Evolutionary conservation across 1,140 invertebrate species (phyloP).

Genomic region (Octopus bimaculoides): DNA sequence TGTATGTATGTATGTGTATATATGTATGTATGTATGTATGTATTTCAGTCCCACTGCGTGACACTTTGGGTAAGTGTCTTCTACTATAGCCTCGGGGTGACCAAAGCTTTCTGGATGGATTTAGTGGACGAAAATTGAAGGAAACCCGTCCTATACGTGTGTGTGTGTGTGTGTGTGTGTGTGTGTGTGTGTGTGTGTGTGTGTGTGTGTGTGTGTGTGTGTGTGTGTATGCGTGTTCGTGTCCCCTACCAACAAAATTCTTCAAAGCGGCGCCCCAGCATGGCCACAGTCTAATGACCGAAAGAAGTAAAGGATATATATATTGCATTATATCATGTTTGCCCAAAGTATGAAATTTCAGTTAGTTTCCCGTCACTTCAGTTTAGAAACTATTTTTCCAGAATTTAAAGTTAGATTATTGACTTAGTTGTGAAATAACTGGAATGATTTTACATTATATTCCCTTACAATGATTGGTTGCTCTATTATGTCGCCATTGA

Average conservation of each 20-base stretch:
- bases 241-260: background rate
- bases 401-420: too few species aligned
- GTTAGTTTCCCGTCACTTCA: too few species aligned
- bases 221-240: constrained; percentile 1
- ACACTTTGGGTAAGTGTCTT: background rate
- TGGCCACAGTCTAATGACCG: too few species aligned
- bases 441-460: too few species aligned
- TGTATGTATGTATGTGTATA: background rate
- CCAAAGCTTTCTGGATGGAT: background rate
- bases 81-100: background rate
- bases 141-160: background rate
- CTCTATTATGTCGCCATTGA: too few species aligned
- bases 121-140: background rate
- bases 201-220: constrained; percentile 13
- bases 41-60: background rate
- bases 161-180: constrained; percentile 18
- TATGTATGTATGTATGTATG: background rate
- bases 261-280: too few species aligned
- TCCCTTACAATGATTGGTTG: too few species aligned
- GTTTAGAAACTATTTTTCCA: too few species aligned
- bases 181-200: constrained; percentile 14
- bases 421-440: too few species aligned
- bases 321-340: too few species aligned
- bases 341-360: too few species aligned
- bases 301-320: too few species aligned